Evolutionary conservation across 2,797 vertebrate species (phyloP).

Genomic region (Falco peregrinus): DNA sequence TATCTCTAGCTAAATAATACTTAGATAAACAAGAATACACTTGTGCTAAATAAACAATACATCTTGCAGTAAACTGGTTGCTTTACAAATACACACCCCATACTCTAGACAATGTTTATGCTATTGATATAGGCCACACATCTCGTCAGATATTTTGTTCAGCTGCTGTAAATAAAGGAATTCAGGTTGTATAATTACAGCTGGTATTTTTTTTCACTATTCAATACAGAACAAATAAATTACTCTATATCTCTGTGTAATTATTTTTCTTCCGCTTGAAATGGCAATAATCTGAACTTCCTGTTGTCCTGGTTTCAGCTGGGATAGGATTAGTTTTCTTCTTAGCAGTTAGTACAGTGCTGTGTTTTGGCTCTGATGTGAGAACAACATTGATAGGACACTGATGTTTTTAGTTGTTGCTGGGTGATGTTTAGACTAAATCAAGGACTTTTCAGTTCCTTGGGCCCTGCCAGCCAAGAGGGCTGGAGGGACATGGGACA

Average conservation of each 20-base stretch:
- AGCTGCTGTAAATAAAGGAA: neutral
- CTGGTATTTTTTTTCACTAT: neutral
- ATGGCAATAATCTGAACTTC: neutral
- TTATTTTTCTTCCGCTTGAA: conserved; percentile 17
- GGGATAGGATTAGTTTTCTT: too few species aligned
- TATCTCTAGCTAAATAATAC: neutral
- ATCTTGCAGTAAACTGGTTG: neutral
- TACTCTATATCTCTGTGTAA: neutral
- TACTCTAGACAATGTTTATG: neutral
- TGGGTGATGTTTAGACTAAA: too few species aligned
- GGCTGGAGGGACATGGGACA: too few species aligned
- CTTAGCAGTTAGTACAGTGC: too few species aligned
- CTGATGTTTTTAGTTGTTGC: too few species aligned
- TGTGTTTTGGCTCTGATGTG: too few species aligned
- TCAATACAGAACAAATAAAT: conserved; percentile 13
- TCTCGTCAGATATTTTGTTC: neutral
- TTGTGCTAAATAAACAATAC: neutral
- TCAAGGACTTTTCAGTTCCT: too few species aligned
- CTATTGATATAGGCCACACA: neutral
- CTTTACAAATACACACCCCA: neutral
- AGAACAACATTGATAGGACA: too few species aligned
- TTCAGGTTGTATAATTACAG: neutral
- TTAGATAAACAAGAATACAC: neutral
- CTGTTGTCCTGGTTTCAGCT: too few species aligned
- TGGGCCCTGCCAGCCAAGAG: too few species aligned